Evolutionary conservation across 1,140 invertebrate genomes (phyloP).

Genomic region (Plectus sambesii): DNA sequence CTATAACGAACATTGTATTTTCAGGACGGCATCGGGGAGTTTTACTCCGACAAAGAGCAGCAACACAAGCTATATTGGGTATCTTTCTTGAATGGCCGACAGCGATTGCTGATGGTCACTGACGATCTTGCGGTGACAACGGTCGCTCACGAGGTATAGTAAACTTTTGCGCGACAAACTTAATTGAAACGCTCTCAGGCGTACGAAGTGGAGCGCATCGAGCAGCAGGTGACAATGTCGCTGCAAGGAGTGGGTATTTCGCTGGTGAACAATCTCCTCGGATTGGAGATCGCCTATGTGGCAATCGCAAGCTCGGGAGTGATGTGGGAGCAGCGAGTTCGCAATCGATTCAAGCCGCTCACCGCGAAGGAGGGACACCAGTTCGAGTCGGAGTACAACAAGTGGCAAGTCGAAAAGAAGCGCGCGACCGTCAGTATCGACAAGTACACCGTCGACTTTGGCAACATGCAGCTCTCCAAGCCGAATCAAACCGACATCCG

Average conservation of each 20-base stretch:
- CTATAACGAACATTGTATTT: too few relatives aligned
- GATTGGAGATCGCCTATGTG: slow-evolving; percentile 71
- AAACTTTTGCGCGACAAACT: slow-evolving; percentile 31
- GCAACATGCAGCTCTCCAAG: slow-evolving; percentile 49
- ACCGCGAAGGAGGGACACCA: slow-evolving; percentile 55
- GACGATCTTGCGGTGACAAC: slow-evolving; percentile 60
- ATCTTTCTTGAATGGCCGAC: slow-evolving; percentile 82
- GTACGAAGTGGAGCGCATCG: slow-evolving; percentile 60
- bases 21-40: slow-evolving; percentile 26
- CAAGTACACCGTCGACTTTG: slow-evolving; percentile 59
- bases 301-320: slow-evolving; percentile 73
- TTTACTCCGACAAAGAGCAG: slow-evolving; percentile 46
- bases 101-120: slow-evolving; percentile 78
- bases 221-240: slow-evolving; percentile 62
- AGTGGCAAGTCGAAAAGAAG: slow-evolving; percentile 50
- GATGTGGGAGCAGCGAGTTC: slow-evolving; percentile 66
- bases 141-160: slow-evolving; percentile 58
- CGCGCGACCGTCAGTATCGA: slow-evolving; percentile 10
- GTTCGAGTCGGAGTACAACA: slow-evolving; percentile 71
- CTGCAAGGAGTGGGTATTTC: slow-evolving; percentile 83
- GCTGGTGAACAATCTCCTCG: slow-evolving; percentile 70
- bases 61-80: slow-evolving; percentile 70
- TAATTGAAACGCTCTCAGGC: slow-evolving; percentile 47
- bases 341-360: slow-evolving; percentile 59
- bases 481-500: slow-evolving; percentile 18